These are phyloP conservation scores for Leucophora obtusa DNA, from an alignment of 2,888 invertebrate genomes.

Conservation along the genomic window DNA sequence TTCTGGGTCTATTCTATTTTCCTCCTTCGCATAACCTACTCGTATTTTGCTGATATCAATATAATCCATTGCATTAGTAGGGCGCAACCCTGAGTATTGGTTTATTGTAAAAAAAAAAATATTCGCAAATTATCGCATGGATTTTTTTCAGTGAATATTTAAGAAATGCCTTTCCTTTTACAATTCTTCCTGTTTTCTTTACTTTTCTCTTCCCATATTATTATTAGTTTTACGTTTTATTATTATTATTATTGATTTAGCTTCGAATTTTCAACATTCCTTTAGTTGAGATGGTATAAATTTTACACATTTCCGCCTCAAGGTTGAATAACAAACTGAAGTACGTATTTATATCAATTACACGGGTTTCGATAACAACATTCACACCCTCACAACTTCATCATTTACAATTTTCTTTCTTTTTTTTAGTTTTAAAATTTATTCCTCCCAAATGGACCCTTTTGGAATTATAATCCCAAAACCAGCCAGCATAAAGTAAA, in stretches of 20 bases:
- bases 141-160: too few relatives aligned
- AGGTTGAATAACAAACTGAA: not conserved
- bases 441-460: not conserved
- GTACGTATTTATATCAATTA: slow-evolving; percentile 10
- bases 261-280: not conserved
- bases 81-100: too few relatives aligned
- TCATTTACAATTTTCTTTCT: not conserved
- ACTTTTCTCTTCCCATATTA: not conserved
- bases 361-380: not conserved
- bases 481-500: not conserved
- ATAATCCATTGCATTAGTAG: too few relatives aligned
- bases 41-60: too few relatives aligned
- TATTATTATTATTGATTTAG: too few relatives aligned
- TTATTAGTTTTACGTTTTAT: too few relatives aligned
- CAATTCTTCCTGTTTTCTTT: not conserved
- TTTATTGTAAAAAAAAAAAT: too few relatives aligned
- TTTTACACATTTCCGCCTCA: slow-evolving; percentile 14
- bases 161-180: not conserved
- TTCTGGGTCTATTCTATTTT: too few relatives aligned
- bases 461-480: not conserved
- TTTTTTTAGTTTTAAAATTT: not conserved
- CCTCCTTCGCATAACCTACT: too few relatives aligned
- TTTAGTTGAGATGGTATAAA: not conserved
- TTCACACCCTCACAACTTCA: not conserved
- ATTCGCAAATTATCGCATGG: too few relatives aligned